Base-by-base conservation (phyloP, 2,888 invertebrate species). In the Drosophila mayaguana region DNA sequence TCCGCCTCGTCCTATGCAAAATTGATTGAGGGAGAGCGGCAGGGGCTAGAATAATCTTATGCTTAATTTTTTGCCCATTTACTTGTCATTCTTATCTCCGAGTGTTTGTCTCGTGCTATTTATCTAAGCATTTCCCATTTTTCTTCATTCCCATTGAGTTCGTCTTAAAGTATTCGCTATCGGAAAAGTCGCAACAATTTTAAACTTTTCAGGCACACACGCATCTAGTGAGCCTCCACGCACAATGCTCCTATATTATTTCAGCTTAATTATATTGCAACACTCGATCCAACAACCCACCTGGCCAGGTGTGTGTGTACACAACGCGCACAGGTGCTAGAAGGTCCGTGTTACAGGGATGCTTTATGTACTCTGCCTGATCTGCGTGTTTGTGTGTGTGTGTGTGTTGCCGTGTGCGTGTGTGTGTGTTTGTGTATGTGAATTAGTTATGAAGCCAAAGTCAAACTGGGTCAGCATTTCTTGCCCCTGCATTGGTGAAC, bases 371-470 rank as follows among this genome's bases (percentile, higher is more conserved):
- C 78, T 88, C 77, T 51, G 72, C 73, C 56, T 63, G 61, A 63
- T 65, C 65, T 62, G 64, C 2, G 2, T 18, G 25, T 22, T 14
- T 45, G 22, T 22, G 56, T 22, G 28, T 28, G 25, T 18, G 25
- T 45, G 25, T 25, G 59, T 20, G n/a, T n/a, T n/a, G n/a, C n/a
- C n/a, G 25, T 18, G 25, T 45, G 25, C n/a, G 59, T 20, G 66
- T 65, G 56, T 46, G 28, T 36, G 36, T 50, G 62, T 74, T 66
- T 72, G 69, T 78, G 72, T 76, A 72, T 68, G 75, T 90, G 90
- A 90, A 91, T 90, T 90, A 90, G 90, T 91, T 90, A 91, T 91
- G 90, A 90, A 89, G 80, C 79, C 75, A 82, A 87, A 84, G 90
- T 86, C 88, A 88, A 90, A 91, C 81, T 90, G 87, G 91, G 90